Evolutionary conservation across 2,888 invertebrate genomes (phyloP), one percentile per base, ranked within the genome.

Genomic region (Orchestes rusci): DNA sequence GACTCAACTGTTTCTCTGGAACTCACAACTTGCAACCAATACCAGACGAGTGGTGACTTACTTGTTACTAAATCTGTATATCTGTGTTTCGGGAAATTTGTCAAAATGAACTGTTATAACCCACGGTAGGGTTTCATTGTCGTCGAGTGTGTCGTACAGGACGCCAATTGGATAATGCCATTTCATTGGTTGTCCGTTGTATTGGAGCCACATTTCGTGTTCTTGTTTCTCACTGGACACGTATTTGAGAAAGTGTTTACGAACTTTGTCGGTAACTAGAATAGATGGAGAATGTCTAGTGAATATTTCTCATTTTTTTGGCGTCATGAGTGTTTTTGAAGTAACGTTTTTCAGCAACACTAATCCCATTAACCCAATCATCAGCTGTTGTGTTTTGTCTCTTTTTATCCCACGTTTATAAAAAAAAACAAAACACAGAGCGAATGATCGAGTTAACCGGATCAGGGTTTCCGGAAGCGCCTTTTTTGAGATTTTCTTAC

Each of bases 181-280:
- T 68, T 92, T 94, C 13, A 96, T 68, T 1, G 95, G 90, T 53
- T 82, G 84, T 1, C 92, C 91, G 70, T 92, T 89, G 62, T 79
- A 92, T 61, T 94, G 94, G 44, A 96, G 71, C 95, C 96, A 96
- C 78, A 95, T 85, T 68, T 93, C 92, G 56, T 80, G 82, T 53
- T 89, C 85, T 46, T 83, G 81, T 62, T 83, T 84, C 56, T 85
- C 85, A 64, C 80, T 82, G 19, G 84, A 81, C 59, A 93, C 79
- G 62, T 80, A 87, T 45, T 86, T 79, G 44, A 82, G 72, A 63
- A 95, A 94, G 70, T 95, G 90, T 64, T 91, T 85, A 62, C 86
- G 80, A 59, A 91, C 92, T 80, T 94, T 96, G 63, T 96, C 95
- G 18, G 88, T 91, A 43, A 94, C 91, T 49, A 28, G 7, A n/a